Evolutionary conservation across 2,888 invertebrate genomes (phyloP), one percentile per base, ranked within the genome.

Genomic region (Panzeria rudis): DNA sequence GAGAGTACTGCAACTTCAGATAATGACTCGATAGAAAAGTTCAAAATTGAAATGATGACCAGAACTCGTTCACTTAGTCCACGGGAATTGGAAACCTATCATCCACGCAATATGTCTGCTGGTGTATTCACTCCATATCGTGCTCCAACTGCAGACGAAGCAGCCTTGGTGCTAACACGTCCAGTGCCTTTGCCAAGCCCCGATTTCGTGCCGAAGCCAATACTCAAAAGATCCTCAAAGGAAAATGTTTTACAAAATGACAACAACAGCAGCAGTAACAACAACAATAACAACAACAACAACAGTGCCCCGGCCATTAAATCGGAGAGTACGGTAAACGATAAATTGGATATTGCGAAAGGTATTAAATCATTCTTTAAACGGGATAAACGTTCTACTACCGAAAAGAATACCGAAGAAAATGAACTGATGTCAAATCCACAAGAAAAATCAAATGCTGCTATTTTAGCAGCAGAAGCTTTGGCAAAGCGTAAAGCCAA

Each of bases 181-280:
- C 94, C 94, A 0, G 78, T 92, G 81, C 94, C 95, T n/a, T 92
- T 95, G 59, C 95, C 95, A 0, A 95, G 95, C 90, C 95, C 96
- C 0, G 95, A 95, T 90, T 95, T 95, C 89, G 92, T 95, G 41
- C 97, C 97, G 0, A 97, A 97, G 90, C 97, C 97, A 0, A 97
- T 97, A 88, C 90, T 97, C 15, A 97, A 97, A 90, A 94, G 94
- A 76, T 93, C 92, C 1, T 91, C 92, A 4, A 91, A 89, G 54
- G 94, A 94, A 86, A 88, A 90, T 35, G 91, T 93, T 59, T 87
- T 91, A 7, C 89, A 88, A 29, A 90, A 86, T 89, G 69, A 64
- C 50, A 87, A 25, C 17, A 29, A n/a, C 61, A 61, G 23, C 17
- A 29, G 50, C 20, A 89, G 80, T 17, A 44, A 1, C 69, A 86